Evolutionary conservation across 1,140 invertebrate species (phyloP), one percentile per base, ranked within the genome.

Genomic region (Agrypnia vestita): DNA sequence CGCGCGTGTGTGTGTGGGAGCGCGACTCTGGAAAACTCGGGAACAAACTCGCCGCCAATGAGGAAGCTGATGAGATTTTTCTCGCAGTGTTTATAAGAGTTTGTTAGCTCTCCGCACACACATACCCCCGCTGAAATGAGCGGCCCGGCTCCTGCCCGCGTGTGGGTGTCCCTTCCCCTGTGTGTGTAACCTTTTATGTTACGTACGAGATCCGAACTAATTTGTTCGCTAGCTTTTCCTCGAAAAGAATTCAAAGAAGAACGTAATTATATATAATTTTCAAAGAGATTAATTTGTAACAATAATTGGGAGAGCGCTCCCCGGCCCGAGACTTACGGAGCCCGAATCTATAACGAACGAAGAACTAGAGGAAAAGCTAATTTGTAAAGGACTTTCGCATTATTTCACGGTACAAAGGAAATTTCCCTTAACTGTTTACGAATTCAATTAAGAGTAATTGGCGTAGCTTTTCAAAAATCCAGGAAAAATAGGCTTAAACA

Each of bases 11-110:
- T 53, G 56, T 51, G 49, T 13, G 53, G 25, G 53, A 11, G 17
- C 35, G n/a, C 15, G 64, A 25, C 61, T 64, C 25, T 51, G 55
- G 47, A 46, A 46, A 69, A 67, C 53, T 53, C 47, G 53, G 35
- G 21, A 44, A 25, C 35, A 73, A 55, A 73, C 19, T 78, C 55
- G 74, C 81, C 81, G 76, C 82, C 82, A 83, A 83, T 83, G 82
- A 83, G 82, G 80, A 76, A 76, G 76, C 82, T 83, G 82, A 83
- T 83, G 82, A 83, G 82, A 83, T 83, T 83, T 80, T 79, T 80
- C 76, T 80, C 79, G 82, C 79, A 71, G 82, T 82, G 81, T 82
- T 82, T 82, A 82, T 82, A 80, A 73, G 80, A 83, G 59, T 83
- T 76, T 83, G 82, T 83, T 83, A 78, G 82, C 76, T 78, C 17